Conservation (phyloP, 2,888 invertebrate genomes). For the Melitaea athalia region DNA sequence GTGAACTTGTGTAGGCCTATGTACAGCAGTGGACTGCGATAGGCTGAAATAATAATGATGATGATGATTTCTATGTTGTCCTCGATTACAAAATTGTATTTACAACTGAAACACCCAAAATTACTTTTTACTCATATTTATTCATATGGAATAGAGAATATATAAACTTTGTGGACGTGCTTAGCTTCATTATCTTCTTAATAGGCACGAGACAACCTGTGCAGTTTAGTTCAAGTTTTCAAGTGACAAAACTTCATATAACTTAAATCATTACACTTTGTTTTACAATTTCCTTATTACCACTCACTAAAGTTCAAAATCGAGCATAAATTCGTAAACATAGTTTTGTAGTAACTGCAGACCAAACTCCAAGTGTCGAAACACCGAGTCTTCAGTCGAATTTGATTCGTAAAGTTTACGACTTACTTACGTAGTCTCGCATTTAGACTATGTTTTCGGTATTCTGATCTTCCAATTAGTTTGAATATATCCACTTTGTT, state of each 20-base stretch:
- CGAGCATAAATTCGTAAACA: slow-evolving; percentile 30
- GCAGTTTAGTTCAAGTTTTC: slow-evolving; percentile 17
- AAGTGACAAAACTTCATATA: slow-evolving; percentile 33
- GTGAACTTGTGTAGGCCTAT: too few species aligned
- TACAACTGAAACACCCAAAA: neutral
- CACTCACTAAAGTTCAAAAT: slow-evolving; percentile 37
- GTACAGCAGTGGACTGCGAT: too few species aligned
- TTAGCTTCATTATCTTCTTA: slow-evolving; percentile 25
- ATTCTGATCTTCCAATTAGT: slow-evolving; percentile 28
- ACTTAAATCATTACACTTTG: slow-evolving; percentile 29
- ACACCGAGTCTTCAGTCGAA: slow-evolving; percentile 41
- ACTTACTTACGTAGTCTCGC: slow-evolving; percentile 39
- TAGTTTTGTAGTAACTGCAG: slow-evolving; percentile 39
- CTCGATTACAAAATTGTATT: too few species aligned
- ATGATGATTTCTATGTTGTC: too few species aligned
- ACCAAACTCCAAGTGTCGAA: slow-evolving; percentile 42
- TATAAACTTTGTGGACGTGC: neutral
- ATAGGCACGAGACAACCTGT: slow-evolving; percentile 30
- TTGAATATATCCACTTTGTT: slow-evolving; percentile 17
- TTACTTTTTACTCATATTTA: neutral
- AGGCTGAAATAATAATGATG: too few species aligned
- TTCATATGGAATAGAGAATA: neutral
- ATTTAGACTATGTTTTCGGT: slow-evolving; percentile 27
- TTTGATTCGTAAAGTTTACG: slow-evolving; percentile 45
- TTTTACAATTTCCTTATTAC: slow-evolving; percentile 29